Conservation (phyloP, 2,797 vertebrate genomes). For the Molossus alvarezi region DNA sequence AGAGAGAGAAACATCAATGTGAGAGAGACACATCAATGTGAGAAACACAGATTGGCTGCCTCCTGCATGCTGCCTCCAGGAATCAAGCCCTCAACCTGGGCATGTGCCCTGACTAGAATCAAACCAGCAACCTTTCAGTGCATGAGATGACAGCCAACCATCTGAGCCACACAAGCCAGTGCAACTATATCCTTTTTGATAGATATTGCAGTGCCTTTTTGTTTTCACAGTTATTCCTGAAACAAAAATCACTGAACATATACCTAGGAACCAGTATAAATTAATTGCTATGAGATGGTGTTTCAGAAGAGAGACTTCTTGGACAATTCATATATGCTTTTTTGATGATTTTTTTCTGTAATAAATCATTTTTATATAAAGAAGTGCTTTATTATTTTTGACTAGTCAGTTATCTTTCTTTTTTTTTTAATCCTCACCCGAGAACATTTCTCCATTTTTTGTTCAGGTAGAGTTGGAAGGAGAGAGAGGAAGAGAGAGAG, state of each 20-base stretch:
- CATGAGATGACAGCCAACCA: not conserved
- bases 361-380: not conserved
- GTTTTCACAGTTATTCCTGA: not conserved
- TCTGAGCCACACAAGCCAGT: not conserved
- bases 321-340: not conserved
- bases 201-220: not conserved
- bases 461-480: no score
- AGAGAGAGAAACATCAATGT: no score
- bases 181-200: not conserved
- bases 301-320: not conserved
- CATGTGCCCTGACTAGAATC: not conserved
- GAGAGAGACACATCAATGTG: not conserved
- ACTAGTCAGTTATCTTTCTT: not conserved
- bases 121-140: not conserved
- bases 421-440: no score
- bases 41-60: not conserved
- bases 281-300: not conserved
- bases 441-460: no score
- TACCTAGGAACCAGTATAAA: not conserved
- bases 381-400: constrained; percentile 13
- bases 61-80: not conserved
- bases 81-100: no score
- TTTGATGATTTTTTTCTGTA: constrained; percentile 34
- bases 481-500: no score
- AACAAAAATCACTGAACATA: not conserved